Evolutionary conservation across 2,113 vertebrate genomes (phyloP), one percentile per base, ranked within the genome.

Genomic region (Ornithorhynchus anatinus): DNA sequence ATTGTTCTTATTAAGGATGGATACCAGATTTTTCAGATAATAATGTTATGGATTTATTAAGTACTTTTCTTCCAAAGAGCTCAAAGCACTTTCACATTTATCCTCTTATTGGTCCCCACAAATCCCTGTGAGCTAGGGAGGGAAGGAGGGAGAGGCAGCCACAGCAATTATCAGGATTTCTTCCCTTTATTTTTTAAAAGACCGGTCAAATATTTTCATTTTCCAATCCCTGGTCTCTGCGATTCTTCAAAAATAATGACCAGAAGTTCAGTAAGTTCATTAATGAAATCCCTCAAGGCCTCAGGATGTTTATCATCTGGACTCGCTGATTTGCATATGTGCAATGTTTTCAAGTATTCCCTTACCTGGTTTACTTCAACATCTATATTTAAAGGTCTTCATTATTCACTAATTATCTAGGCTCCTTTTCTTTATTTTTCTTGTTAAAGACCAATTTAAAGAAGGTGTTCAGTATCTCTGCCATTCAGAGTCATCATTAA

Each of bases 371-470:
- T 77, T 84, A 72, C 80, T 75, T 82, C 61, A 84, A 81, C 44
- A 66, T 77, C 74, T 82, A 72, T 79, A 81, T 82, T 82, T 84
- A 82, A 86, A 86, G 69, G 69, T 72, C 76, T 84, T 86, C 75
- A 82, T 86, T 84, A 79, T 36, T 72, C 76, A 58, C 74, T 86
- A 80, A 88, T 82, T 82, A 79, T 80, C 72, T 91, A 86, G 91
- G 89, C 88, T 91, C 82, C 76, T 47, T 75, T 86, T 71, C 75
- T 84, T 84, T 80, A 65, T 80, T 84, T 80, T 86, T 61, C 32
- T 82, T 77, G 76, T 77, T 83, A 87, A 86, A 91, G 80, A 73
- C 67, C 76, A 65, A 75, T 82, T 82, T 80, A 68, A 78, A 75
- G 77, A 78, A 84, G 63, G 63, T 69, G 67, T 56, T 67, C 14